phyloP scores from a whole-genome alignment of 2,113 vertebrate species.

The Atractosteus spatula region DNA sequence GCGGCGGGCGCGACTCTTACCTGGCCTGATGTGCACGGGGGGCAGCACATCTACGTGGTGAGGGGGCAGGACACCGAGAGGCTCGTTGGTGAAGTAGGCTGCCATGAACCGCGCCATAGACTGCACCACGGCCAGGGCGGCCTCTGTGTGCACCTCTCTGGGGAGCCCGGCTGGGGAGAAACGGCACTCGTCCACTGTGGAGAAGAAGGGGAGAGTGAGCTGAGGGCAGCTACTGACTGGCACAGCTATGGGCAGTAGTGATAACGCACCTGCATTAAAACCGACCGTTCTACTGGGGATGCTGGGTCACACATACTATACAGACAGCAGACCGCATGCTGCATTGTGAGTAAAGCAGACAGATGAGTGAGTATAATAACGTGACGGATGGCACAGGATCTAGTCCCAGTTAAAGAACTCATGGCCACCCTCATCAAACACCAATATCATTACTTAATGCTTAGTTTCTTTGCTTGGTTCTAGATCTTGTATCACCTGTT shows the following conservation, averaged over 20 bases:
- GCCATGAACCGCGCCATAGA: constrained; percentile 93
- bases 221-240: neutral
- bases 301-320: neutral
- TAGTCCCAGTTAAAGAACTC: too few species aligned
- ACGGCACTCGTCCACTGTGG: constrained; percentile 42
- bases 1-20: constrained; percentile 46
- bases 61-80: constrained; percentile 77
- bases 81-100: constrained; percentile 84
- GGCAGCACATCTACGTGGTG: constrained; percentile 77
- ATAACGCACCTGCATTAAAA: neutral
- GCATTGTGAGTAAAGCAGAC: too few species aligned
- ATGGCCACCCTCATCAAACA: too few species aligned
- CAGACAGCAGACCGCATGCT: neutral
- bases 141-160: constrained; percentile 58
- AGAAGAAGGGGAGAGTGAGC: neutral
- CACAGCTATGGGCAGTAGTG: neutral
- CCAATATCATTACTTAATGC: too few species aligned
- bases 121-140: constrained; percentile 71
- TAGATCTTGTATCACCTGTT: too few species aligned
- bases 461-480: too few species aligned
- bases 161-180: constrained; percentile 44
- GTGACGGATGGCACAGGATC: too few species aligned
- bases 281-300: neutral
- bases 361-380: too few species aligned
- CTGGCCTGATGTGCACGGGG: constrained; percentile 72